Base-by-base conservation (phyloP, 2,113 vertebrate species). In the Nerophis ophidion region DNA sequence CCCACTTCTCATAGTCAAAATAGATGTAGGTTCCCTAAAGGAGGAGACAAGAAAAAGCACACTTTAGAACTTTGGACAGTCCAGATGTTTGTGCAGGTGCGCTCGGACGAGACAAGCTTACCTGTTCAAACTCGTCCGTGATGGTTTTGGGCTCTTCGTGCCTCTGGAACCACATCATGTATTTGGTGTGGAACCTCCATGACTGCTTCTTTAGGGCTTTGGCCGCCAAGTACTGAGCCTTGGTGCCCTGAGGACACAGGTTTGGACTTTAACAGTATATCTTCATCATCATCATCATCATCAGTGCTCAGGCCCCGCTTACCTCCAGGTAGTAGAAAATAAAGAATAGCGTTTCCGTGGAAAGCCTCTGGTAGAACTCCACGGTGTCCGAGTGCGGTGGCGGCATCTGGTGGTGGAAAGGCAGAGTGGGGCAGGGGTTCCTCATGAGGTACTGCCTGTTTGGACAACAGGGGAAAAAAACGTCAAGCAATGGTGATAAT, bases 111-210 rank as follows among this genome's bases (percentile, higher is more conserved):
- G 10, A 44, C 40, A 44, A 44, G 40, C 11, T 44, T 2, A 96
- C 95, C 94, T 97, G 95, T 83, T 96, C 95, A 66, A 96, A 97
- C 78, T 97, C 94, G 1, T 97, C 94, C 0, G 95, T 97, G 91
- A 97, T 97, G 71, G 94, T 97, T 81, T 97, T 97, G 75, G 94
- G 95, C 88, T 97, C 95, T 81, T 97, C 95, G 0, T 97, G 95
- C 71, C 95, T 88, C 91, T 97, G 95, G 76, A 97, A 97, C 95
- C 94, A 97, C 95, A 97, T 96, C 95, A 97, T 97, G 84, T 97
- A 97, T 86, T 97, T 97, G 66, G 94, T 97, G 89, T 97, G 95
- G 89, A 97, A 97, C 44, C 95, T 89, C 95, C 95, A 97, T 0
- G 94, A 97, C 75, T 97, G 94, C 73, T 97, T 97, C 86, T 97